Base-by-base conservation (phyloP, 2,888 invertebrate genomes). In the Drosophila fungiperda region DNA sequence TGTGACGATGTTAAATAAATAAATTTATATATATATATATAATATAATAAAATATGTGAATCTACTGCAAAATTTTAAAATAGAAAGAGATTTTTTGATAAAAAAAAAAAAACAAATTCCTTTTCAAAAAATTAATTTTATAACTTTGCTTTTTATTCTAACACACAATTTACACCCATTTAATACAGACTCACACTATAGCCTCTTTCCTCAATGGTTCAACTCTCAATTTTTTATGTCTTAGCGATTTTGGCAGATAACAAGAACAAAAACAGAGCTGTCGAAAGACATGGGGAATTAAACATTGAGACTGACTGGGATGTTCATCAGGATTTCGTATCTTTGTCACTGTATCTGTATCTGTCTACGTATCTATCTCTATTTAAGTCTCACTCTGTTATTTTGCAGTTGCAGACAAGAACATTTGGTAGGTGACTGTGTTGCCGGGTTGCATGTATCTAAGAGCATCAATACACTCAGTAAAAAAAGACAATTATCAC, bases 361-460 rank as follows among this genome's bases (percentile, higher is more conserved):
- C 33, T 52, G 55, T 45, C 23, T 45, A 45, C 15, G 15, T 45
- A 45, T 23, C 45, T 45, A 23, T 20, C 20, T 12, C 42, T 45
- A 45, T 40, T 33, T 33, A 26, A 49, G 35, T 29, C 26, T 59
- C n/a, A 26, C 15, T 15, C 23, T 45, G 15, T 45, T 45, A 2
- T 32, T 6, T n/a, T 49, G 33, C n/a, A 59, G 35, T 12, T 49
- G 45, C 20, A 45, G 45, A n/a, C 33, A 48, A 8, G 58, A 36
- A 54, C 48, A 48, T 48, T 50, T 26, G 26, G 49, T 50, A 40
- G 15, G 55, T 20, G 20, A 20, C 29, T 35, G 6, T 8, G 35
- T 35, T 57, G 42, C 42, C 40, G 32, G n/a, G 29, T 32, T 36
- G 35, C 36, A 26, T n/a, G 33, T 48, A 49, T 49, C 49, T 49